These are phyloP conservation scores for Nebria ingens DNA, from an alignment of 1,140 invertebrate species.

Conservation along the genomic window DNA sequence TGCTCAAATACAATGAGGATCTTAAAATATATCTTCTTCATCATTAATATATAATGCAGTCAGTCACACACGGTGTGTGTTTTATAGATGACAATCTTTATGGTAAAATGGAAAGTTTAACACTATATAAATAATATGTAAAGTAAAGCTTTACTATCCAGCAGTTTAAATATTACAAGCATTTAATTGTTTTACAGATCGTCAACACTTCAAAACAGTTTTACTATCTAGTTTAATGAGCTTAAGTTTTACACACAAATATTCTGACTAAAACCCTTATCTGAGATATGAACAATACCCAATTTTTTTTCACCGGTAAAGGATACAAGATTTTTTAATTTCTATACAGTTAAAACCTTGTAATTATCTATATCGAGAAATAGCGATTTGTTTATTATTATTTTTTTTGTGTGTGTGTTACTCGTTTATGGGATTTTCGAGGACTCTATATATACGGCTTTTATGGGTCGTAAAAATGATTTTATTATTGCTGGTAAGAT, in stretches of 20 bases:
- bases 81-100: not conserved
- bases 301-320: not conserved
- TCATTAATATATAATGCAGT: not conserved
- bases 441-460: not conserved
- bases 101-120: not conserved
- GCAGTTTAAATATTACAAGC: not conserved
- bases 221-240: not conserved
- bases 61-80: not conserved
- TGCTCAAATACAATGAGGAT: too few species aligned
- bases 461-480: constrained; percentile 3
- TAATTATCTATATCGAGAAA: too few species aligned
- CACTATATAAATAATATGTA: constrained; percentile 1
- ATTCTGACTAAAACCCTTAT: not conserved
- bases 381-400: too few species aligned
- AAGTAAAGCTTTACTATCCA: not conserved
- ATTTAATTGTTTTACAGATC: not conserved
- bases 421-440: not conserved
- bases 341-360: not conserved
- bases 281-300: not conserved
- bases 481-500: constrained; percentile 1
- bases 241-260: not conserved
- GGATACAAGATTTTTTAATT: not conserved
- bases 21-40: not conserved
- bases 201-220: not conserved
- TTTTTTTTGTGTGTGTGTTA: not conserved